Percentiles rank a stretch among this genome's conserved stretches.
Evolutionary conservation across 2,797 vertebrate genomes (phyloP).

Genomic region (Nannoperca australis): DNA sequence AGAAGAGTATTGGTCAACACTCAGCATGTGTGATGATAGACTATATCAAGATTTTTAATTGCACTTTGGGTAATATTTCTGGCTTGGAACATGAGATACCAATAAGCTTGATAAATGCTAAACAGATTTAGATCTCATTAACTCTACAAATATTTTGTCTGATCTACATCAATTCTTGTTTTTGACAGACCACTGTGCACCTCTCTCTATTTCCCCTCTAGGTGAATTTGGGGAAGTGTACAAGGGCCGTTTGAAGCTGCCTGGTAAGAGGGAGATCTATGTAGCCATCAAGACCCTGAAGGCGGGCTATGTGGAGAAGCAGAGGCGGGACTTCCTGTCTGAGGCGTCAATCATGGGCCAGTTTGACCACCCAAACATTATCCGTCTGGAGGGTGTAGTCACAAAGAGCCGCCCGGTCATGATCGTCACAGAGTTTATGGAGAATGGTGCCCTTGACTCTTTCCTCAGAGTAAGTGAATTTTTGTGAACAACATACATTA

Average conservation of each 20-base stretch:
- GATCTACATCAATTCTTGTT: conserved; percentile 16
- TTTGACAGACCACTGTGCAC: conserved; percentile 9
- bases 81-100: conserved; percentile 31
- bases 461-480: conserved; percentile 92
- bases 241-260: conserved; percentile 97
- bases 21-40: conserved; percentile 46
- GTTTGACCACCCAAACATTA: conserved; percentile 99
- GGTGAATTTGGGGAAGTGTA: conserved; percentile 99
- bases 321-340: conserved; percentile 96
- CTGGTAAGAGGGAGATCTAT: conserved; percentile 96
- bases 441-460: conserved; percentile 97
- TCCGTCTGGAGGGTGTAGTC: conserved; percentile 96
- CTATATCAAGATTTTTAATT: conserved; percentile 43
- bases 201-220: conserved; percentile 65
- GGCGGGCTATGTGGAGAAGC: conserved; percentile 97
- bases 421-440: conserved; percentile 99
- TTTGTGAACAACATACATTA: neutral
- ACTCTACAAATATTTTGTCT: conserved; percentile 33
- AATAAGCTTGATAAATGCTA: conserved; percentile 41
- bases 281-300: conserved; percentile 99
- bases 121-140: conserved; percentile 46
- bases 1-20: conserved; percentile 48
- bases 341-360: conserved; percentile 99
- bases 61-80: conserved; percentile 33
- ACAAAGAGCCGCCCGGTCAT: conserved; percentile 98